A percentile compares a stretch with the other conserved stretches of the same genome.
Conservation (phyloP, 2,888 invertebrate species). For the Lagria hirta region DNA sequence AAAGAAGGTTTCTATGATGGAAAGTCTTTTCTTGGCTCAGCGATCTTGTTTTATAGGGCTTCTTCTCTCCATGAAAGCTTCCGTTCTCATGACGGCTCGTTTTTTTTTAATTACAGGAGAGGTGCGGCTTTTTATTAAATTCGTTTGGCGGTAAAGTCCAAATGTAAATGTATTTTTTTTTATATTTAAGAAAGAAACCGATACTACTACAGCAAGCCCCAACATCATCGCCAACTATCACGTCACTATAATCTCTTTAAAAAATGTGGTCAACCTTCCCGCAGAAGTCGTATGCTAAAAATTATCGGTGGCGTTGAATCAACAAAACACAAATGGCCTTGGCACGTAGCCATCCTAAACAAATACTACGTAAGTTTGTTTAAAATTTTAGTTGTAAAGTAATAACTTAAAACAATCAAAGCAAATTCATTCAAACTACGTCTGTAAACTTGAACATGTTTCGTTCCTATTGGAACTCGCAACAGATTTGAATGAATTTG, state of each 20-base stretch:
- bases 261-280: constrained; percentile 43
- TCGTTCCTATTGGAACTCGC: too few species aligned
- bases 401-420: too few species aligned
- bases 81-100: too few species aligned
- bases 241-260: background rate
- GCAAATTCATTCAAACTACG: too few species aligned
- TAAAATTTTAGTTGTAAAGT: background rate
- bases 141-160: background rate
- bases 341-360: constrained; percentile 92
- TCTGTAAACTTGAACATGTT: too few species aligned
- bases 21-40: too few species aligned
- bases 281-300: constrained; percentile 60
- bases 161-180: background rate
- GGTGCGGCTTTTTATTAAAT: too few species aligned
- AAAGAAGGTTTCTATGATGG: too few species aligned
- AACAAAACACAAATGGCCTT: constrained; percentile 84
- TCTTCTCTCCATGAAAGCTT: too few species aligned
- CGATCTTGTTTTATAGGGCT: too few species aligned
- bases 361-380: constrained; percentile 66
- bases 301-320: constrained; percentile 87
- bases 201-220: constrained; percentile 8
- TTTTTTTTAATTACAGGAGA: too few species aligned
- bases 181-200: constrained; percentile 13
- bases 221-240: constrained; percentile 1
- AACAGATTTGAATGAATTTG: too few species aligned